Base-by-base conservation (phyloP, 1,140 invertebrate genomes). In the Meloidogyne floridensis region DNA sequence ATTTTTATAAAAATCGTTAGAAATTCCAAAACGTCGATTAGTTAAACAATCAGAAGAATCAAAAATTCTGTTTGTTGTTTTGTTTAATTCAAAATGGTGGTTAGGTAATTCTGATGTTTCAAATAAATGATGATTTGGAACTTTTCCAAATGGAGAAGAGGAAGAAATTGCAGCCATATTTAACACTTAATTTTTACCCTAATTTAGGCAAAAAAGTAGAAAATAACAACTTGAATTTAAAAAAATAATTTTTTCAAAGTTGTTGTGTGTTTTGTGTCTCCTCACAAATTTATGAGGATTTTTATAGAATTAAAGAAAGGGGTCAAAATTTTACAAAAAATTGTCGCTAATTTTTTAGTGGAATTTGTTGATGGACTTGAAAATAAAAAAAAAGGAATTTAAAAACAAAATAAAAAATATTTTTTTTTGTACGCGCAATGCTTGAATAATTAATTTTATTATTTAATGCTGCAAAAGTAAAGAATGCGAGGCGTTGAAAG, bases 361-460 rank as follows among this genome's bases (percentile, higher is more conserved):
- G 11, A 54, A 54, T 9, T 54, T 54, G 8, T 54, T 54, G 8
- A 54, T 11, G 9, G 11, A 54, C 11, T 54, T 8, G 11, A 11
- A 54, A 54, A 54, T 54, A 54, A 9, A 8, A 54, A 13, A 11
- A 54, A 54, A 54, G 53, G 53, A 8, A 54, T 54, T 54, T 15
- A 32, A 32, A 32, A 32, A 15, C 4, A 59, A 59, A 59, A 59
- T 59, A 15, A 13, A 59, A 59, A 32, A 32, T 32, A n/a, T 18
- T 65, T 65, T n/a, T n/a, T 65, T 65, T 65, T 65, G 59, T 65
- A n/a, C 59, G 59, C 59, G 59, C 59, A n/a, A 65, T 65, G 59
- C 59, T 65, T 65, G n/a, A 65, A 65, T n/a, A 65, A n/a, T 6
- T 65, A n/a, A 65, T 65, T n/a, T 59, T 65, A n/a, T n/a, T n/a